phyloP scores from a whole-genome alignment of 1,140 invertebrate species.

The Drepana arcuata region DNA sequence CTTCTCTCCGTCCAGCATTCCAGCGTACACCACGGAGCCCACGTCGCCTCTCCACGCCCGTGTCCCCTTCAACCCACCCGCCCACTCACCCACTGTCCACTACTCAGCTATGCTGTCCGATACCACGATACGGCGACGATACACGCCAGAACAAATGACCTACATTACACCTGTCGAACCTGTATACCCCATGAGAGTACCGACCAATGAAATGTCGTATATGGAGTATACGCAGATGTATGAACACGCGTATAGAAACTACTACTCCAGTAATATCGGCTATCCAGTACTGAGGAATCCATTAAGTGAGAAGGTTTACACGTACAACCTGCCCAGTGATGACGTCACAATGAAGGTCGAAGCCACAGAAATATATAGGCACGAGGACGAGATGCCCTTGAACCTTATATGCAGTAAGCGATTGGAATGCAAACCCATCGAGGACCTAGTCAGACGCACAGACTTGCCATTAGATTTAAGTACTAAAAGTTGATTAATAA shows the following conservation, averaged over 20 bases:
- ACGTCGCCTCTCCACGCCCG: conserved; percentile 22
- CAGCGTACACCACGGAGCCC: conserved; percentile 16
- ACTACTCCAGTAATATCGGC: conserved; percentile 32
- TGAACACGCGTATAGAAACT: conserved; percentile 49
- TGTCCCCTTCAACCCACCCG: conserved; percentile 17
- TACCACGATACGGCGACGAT: conserved; percentile 16
- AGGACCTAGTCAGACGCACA: conserved; percentile 46
- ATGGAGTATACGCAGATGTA: conserved; percentile 56
- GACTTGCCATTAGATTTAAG: conserved; percentile 68
- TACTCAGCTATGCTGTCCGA: conserved; percentile 17
- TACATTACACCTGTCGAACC: conserved; percentile 35
- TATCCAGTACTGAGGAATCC: conserved; percentile 36
- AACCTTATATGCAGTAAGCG: conserved; percentile 54
- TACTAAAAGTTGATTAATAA: conserved; percentile 49
- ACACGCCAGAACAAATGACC: conserved; percentile 25
- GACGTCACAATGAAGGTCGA: conserved; percentile 19
- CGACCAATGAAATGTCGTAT: conserved; percentile 51
- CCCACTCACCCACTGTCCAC: conserved; percentile 23
- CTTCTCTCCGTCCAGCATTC: conserved; percentile 17
- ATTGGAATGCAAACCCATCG: conserved; percentile 38
- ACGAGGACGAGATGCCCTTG: conserved; percentile 41
- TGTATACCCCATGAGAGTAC: conserved; percentile 40
- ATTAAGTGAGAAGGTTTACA: conserved; percentile 36
- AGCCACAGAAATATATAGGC: conserved; percentile 12
- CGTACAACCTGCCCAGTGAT: conserved; percentile 25